Evolutionary conservation across 2,888 invertebrate genomes (phyloP).

Genomic region (Tinea pellionella): DNA sequence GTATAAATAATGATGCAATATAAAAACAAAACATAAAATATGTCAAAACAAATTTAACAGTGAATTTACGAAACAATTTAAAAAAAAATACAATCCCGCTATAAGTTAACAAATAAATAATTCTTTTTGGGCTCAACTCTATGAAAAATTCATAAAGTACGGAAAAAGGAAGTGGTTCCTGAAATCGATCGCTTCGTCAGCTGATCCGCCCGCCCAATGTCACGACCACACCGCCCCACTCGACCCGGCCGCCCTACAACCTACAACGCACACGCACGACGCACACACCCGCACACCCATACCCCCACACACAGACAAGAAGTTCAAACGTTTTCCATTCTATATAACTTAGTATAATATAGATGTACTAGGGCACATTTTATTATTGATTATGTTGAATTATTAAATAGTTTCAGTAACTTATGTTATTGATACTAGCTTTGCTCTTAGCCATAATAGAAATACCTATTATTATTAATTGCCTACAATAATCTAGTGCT

Average conservation of each 20-base stretch:
- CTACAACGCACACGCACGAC: slow-evolving; percentile 13
- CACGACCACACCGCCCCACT: slow-evolving; percentile 41
- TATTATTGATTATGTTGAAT: not conserved
- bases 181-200: slow-evolving; percentile 59
- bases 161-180: slow-evolving; percentile 45
- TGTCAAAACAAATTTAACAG: no score
- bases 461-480: no score
- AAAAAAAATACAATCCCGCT: no score
- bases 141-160: slow-evolving; percentile 59
- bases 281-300: slow-evolving; percentile 15
- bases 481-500: no score
- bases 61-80: no score
- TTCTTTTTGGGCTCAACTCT: not conserved
- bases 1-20: no score
- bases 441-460: no score
- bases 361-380: not conserved
- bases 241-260: slow-evolving; percentile 21
- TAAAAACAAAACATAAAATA: no score
- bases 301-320: not conserved
- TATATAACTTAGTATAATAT: not conserved
- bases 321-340: not conserved
- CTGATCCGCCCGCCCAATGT: slow-evolving; percentile 56
- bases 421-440: no score
- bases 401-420: not conserved
- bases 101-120: not conserved